phyloP scores from a whole-genome alignment of 2,888 invertebrate species.

The Taphrorychus bicolor region DNA sequence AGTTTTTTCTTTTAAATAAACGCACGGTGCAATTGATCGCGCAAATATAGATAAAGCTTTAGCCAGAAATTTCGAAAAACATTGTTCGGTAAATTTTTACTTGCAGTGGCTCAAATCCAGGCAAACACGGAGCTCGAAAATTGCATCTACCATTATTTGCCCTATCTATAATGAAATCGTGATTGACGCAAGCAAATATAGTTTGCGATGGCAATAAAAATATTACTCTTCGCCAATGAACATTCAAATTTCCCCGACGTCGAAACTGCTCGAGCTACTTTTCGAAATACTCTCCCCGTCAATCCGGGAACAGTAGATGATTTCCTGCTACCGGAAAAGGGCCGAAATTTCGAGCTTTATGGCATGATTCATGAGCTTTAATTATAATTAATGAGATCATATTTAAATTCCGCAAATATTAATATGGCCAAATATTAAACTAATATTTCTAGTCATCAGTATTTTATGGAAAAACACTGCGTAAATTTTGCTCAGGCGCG shows the following conservation, averaged over 20 bases:
- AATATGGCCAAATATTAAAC: background rate
- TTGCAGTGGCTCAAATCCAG: background rate
- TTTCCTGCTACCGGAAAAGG: too few relatives aligned
- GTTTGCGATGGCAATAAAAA: conserved; percentile 57
- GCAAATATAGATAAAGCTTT: too few relatives aligned
- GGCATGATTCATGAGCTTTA: background rate
- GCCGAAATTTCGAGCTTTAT: background rate
- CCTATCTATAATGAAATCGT: conserved; percentile 62
- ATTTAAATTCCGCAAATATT: background rate
- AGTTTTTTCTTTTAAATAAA: too few relatives aligned
- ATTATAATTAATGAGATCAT: background rate
- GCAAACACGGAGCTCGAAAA: conserved; percentile 43
- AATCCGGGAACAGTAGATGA: too few relatives aligned
- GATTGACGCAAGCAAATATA: conserved; percentile 58
- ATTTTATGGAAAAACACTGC: background rate
- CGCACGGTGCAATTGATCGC: background rate
- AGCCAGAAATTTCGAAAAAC: background rate
- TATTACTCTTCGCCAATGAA: conserved; percentile 23
- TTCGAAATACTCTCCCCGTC: background rate
- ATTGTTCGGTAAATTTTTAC: too few relatives aligned
- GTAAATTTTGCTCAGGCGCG: background rate
- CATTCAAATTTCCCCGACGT: background rate
- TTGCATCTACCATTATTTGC: conserved; percentile 60
- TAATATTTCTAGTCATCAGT: background rate
- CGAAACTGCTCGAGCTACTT: background rate